Evolutionary conservation across 2,888 invertebrate species (phyloP).

Genomic region (Cheilosia scutellata): DNA sequence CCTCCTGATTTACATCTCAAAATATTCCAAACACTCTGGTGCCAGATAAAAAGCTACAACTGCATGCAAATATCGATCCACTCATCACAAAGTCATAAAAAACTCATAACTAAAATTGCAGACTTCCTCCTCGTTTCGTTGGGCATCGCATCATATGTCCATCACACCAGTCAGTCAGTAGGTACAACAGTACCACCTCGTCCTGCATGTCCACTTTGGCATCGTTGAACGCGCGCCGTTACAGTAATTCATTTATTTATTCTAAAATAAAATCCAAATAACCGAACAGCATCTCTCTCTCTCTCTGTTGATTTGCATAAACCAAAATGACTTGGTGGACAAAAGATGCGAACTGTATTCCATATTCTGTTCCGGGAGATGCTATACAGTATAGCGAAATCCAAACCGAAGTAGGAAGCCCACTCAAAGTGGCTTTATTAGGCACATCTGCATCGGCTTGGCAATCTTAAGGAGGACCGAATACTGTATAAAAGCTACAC

Average conservation of each 20-base stretch:
- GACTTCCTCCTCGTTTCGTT: neutral
- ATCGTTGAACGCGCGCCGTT: neutral
- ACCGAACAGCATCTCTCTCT: slow-evolving; percentile 48
- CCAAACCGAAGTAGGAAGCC: slow-evolving; percentile 40
- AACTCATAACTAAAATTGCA: slow-evolving; percentile 30
- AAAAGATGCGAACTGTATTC: slow-evolving; percentile 65
- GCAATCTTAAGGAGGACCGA: slow-evolving; percentile 40
- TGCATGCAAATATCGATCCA: slow-evolving; percentile 37
- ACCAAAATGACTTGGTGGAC: slow-evolving; percentile 52
- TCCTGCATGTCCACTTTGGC: slow-evolving; percentile 24
- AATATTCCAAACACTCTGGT: slow-evolving; percentile 38
- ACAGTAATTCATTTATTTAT: slow-evolving; percentile 73
- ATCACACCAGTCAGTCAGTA: slow-evolving; percentile 13
- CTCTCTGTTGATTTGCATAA: slow-evolving; percentile 56
- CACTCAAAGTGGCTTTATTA: slow-evolving; percentile 36
- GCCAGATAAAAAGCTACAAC: neutral
- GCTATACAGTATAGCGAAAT: neutral
- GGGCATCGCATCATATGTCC: neutral
- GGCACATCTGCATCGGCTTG: slow-evolving; percentile 39
- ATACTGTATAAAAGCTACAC: neutral
- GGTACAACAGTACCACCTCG: neutral
- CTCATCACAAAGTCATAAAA: slow-evolving; percentile 62
- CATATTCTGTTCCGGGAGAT: slow-evolving; percentile 43
- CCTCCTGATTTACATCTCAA: slow-evolving; percentile 40
- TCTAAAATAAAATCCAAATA: slow-evolving; percentile 59